These are phyloP conservation scores for Gisinianus flammeolus DNA, from an alignment of 2,888 invertebrate genomes.

Conservation along the genomic window DNA sequence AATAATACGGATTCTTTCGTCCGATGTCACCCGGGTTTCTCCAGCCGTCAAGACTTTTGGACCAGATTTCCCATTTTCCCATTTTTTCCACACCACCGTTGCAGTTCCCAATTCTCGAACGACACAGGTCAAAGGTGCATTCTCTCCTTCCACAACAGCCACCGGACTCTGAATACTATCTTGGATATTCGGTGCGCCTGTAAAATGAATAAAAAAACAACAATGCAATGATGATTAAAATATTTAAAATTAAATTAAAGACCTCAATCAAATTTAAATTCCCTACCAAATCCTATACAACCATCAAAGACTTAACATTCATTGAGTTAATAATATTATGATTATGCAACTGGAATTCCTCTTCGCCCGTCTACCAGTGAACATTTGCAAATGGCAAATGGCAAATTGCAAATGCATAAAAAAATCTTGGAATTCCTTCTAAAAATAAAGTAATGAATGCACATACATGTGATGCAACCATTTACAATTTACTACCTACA, in stretches of 20 bases:
- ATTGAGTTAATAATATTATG: no score
- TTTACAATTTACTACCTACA: no score
- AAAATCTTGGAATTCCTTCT: no score
- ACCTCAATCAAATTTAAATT: neutral
- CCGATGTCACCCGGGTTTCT: constrained; percentile 75
- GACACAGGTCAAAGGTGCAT: constrained; percentile 78
- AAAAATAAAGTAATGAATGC: no score
- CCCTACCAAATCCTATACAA: neutral
- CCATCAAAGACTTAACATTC: no score
- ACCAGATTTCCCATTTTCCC: constrained; percentile 67
- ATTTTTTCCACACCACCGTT: constrained; percentile 79
- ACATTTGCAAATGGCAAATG: no score
- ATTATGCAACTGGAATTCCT: no score
- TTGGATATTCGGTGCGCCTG: constrained; percentile 64
- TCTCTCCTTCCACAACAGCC: constrained; percentile 73
- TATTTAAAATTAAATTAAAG: neutral
- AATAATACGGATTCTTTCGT: constrained; percentile 73
- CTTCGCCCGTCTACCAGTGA: no score
- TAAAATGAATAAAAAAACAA: neutral
- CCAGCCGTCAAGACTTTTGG: constrained; percentile 74
- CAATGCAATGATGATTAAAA: neutral
- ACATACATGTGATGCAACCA: no score
- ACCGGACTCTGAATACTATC: constrained; percentile 66
- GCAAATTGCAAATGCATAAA: no score
- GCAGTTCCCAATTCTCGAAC: constrained; percentile 73